phyloP scores from a whole-genome alignment of 2,888 invertebrate genomes.

The Melinaea menophilus region DNA sequence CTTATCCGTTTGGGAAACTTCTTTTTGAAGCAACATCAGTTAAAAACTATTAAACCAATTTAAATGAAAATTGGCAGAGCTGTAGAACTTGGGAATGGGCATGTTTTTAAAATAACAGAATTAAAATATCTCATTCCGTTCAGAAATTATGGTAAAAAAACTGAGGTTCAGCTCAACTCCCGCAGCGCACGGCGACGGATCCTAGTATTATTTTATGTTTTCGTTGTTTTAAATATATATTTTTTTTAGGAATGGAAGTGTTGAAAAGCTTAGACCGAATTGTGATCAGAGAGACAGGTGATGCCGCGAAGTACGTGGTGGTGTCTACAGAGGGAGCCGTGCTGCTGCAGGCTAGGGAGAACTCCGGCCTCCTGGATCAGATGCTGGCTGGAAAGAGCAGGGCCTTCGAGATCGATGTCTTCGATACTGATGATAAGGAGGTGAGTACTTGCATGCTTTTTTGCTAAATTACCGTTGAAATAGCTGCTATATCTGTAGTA shows the following conservation, averaged over 20 bases:
- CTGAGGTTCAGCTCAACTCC: too few relatives aligned
- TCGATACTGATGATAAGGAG: slow-evolving; percentile 41
- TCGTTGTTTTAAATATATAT: background rate
- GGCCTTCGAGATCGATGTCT: slow-evolving; percentile 46
- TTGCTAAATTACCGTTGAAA: background rate
- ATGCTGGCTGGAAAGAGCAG: slow-evolving; percentile 43
- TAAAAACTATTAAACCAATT: too few relatives aligned
- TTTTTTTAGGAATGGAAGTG: slow-evolving; percentile 38
- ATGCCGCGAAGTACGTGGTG: slow-evolving; percentile 42
- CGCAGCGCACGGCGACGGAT: too few relatives aligned
- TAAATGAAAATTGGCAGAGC: too few relatives aligned
- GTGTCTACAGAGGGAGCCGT: slow-evolving; percentile 36
- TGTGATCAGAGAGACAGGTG: slow-evolving; percentile 42
- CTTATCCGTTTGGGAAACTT: too few relatives aligned
- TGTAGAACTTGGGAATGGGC: too few relatives aligned
- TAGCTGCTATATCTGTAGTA: background rate
- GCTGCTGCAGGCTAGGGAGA: slow-evolving; percentile 45
- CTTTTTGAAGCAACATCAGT: too few relatives aligned
- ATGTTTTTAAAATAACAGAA: too few relatives aligned
- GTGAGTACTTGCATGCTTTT: slow-evolving; percentile 30
- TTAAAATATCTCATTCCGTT: too few relatives aligned
- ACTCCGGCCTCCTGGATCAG: slow-evolving; percentile 38
- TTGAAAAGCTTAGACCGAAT: slow-evolving; percentile 37
- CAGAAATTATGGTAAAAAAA: too few relatives aligned
- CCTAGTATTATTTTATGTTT: background rate